Evolutionary conservation across 64 coral and sea anemone species (phyloP).

Genomic region (Actinia tenebrosa): DNA sequence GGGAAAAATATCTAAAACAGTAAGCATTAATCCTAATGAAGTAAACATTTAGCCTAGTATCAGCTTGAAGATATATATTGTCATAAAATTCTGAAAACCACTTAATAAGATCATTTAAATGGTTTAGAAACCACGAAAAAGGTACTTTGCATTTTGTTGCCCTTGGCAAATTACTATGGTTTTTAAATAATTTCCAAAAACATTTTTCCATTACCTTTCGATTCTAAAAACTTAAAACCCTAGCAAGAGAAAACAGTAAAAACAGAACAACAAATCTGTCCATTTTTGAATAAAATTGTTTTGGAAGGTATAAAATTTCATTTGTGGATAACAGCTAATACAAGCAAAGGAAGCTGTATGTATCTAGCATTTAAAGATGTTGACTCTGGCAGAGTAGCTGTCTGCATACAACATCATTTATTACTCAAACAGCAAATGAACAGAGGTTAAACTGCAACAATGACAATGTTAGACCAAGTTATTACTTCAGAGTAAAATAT

Average conservation of each 20-base stretch:
- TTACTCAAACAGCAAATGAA: not conserved
- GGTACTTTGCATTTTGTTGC: conserved; percentile 8
- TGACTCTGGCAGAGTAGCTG: not conserved
- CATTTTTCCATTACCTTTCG: not conserved
- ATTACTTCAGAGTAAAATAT: not conserved
- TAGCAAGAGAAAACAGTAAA: not conserved
- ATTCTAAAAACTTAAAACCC: too few relatives aligned
- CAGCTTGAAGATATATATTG: not conserved
- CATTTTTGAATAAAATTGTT: not conserved
- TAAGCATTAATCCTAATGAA: not conserved
- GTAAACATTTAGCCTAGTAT: not conserved
- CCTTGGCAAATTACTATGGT: not conserved
- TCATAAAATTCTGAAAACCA: not conserved
- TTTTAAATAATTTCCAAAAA: not conserved
- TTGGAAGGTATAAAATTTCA: not conserved
- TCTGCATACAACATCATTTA: not conserved
- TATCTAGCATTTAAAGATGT: not conserved
- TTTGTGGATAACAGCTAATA: not conserved
- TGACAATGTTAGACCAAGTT: not conserved
- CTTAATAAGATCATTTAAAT: not conserved
- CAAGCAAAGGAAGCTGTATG: not conserved
- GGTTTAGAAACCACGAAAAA: not conserved
- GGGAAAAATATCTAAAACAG: not conserved
- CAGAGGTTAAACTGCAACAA: not conserved
- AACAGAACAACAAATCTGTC: not conserved